A percentile compares a stretch with the other conserved stretches of the same genome.
Evolutionary conservation across 1,140 invertebrate species (phyloP).

Genomic region (Battus philenor): DNA sequence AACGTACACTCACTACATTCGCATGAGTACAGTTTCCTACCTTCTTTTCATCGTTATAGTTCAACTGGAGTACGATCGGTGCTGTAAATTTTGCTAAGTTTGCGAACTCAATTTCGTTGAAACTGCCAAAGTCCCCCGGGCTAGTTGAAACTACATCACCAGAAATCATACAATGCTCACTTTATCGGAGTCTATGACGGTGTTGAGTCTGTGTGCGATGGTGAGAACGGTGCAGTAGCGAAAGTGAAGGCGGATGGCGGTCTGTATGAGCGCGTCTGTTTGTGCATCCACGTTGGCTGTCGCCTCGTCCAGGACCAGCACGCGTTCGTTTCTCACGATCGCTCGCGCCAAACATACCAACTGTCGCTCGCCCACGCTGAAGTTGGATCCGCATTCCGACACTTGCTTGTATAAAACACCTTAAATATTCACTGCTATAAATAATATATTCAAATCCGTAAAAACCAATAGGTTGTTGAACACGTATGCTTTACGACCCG

Average conservation of each 20-base stretch:
- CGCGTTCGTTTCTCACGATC: slow-evolving; percentile 80
- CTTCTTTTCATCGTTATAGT: too few species aligned
- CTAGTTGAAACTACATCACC: too few species aligned
- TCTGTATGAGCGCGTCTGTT: slow-evolving; percentile 83
- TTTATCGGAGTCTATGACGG: slow-evolving; percentile 87
- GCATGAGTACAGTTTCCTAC: too few species aligned
- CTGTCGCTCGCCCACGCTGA: slow-evolving; percentile 85
- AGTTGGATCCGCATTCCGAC: slow-evolving; percentile 79
- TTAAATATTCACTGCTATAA: slow-evolving; percentile 23
- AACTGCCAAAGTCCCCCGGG: too few species aligned
- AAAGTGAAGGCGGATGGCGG: slow-evolving; percentile 83
- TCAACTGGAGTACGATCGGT: too few species aligned
- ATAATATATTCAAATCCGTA: too few species aligned
- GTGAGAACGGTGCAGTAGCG: slow-evolving; percentile 86
- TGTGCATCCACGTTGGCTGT: slow-evolving; percentile 83
- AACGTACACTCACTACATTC: too few species aligned
- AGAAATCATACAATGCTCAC: slow-evolving; percentile 50
- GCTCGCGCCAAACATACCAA: slow-evolving; percentile 86
- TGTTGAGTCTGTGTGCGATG: slow-evolving; percentile 88
- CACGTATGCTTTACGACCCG: too few species aligned
- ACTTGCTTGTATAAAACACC: slow-evolving; percentile 77
- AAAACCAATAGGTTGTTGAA: too few species aligned
- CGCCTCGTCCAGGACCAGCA: slow-evolving; percentile 84
- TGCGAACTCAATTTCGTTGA: too few species aligned
- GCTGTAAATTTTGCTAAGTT: too few species aligned